Conservation (phyloP, 2,888 invertebrate genomes). For the Empis livida region DNA sequence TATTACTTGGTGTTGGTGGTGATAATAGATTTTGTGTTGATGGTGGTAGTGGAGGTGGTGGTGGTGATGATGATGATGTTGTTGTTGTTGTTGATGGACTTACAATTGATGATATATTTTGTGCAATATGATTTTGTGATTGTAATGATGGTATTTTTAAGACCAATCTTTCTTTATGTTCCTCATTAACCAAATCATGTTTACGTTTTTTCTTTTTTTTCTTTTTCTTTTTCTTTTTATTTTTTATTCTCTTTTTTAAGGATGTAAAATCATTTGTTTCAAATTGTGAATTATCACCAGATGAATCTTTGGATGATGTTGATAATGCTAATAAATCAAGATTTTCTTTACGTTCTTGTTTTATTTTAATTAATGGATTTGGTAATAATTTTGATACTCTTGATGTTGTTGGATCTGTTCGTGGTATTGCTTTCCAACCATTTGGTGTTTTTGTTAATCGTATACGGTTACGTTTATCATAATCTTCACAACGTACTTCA, state of each 20-base stretch:
- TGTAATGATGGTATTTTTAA: conserved; percentile 2
- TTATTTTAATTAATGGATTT: conserved; percentile 36
- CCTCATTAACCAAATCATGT: conserved; percentile 24
- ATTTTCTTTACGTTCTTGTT: conserved; percentile 20
- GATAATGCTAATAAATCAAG: not conserved
- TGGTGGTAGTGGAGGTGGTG: conserved; percentile 2
- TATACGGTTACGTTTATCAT: conserved; percentile 73
- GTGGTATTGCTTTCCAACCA: conserved; percentile 73
- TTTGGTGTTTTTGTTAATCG: conserved; percentile 66
- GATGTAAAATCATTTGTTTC: not conserved
- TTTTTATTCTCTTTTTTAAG: conserved; percentile 4
- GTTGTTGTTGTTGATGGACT: no score
- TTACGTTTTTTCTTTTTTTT: conserved; percentile 17
- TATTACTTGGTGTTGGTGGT: conserved; percentile 5
- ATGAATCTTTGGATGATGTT: conserved; percentile 3
- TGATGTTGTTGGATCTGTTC: conserved; percentile 45
- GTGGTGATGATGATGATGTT: not conserved
- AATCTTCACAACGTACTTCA: conserved; percentile 76
- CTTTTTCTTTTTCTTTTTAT: conserved; percentile 18
- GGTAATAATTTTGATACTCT: conserved; percentile 27
- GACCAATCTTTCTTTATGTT: conserved; percentile 8
- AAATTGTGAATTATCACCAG: conserved; percentile 1
- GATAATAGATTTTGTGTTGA: not conserved
- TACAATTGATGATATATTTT: no score
- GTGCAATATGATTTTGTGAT: no score